phyloP scores from a whole-genome alignment of 1,140 invertebrate species.

The Achatina immaculata region DNA sequence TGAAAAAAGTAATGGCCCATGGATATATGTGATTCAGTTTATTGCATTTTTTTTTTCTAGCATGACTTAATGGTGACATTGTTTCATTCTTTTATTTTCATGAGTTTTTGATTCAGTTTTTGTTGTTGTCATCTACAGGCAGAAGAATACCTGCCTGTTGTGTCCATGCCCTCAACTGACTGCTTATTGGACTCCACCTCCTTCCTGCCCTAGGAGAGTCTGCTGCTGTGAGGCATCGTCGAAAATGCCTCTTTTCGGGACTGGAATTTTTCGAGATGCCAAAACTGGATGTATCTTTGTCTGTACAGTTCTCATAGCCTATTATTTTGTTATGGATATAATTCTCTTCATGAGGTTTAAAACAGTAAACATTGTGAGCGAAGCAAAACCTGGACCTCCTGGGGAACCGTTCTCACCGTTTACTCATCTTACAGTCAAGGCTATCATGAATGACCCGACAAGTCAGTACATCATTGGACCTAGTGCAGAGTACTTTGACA shows the following conservation, averaged over 20 bases:
- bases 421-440: conserved; percentile 61
- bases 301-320: conserved; percentile 49
- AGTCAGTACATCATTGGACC: conserved; percentile 64
- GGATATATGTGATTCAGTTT: no score
- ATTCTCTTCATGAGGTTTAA: conserved; percentile 54
- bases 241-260: conserved; percentile 43
- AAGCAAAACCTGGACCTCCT: conserved; percentile 44
- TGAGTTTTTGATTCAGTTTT: no score
- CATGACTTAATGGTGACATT: no score
- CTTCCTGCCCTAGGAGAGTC: conserved; percentile 7
- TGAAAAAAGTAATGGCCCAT: no score
- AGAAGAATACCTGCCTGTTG: neutral
- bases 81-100: no score
- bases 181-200: conserved; percentile 25
- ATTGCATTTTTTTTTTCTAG: no score
- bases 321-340: conserved; percentile 64
- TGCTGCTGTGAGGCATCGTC: conserved; percentile 37
- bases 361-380: conserved; percentile 50
- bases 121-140: neutral
- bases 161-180: conserved; percentile 24
- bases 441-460: conserved; percentile 65
- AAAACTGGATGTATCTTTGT: conserved; percentile 42
- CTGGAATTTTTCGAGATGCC: conserved; percentile 44
- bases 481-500: conserved; percentile 61
- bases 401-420: conserved; percentile 57